These are phyloP conservation scores for Varecia variegata DNA, from an alignment of 2,797 vertebrate genomes.

Conservation along the genomic window DNA sequence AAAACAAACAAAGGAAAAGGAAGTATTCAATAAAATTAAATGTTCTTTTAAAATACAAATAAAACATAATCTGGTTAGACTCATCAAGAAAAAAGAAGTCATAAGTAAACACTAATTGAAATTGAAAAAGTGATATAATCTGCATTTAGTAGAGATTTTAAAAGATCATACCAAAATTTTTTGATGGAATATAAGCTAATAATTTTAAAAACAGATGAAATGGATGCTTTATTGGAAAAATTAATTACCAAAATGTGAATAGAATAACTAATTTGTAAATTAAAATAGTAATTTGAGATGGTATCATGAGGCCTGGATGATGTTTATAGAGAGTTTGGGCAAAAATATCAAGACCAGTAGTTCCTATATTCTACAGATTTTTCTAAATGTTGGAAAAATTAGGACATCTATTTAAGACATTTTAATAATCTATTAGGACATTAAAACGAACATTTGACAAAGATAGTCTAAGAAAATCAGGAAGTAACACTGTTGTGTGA, in stretches of 20 bases:
- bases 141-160: background rate
- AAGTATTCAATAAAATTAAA: background rate
- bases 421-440: background rate
- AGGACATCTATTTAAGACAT: background rate
- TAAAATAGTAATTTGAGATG: background rate
- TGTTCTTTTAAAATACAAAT: background rate
- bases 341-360: background rate
- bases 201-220: background rate
- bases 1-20: background rate
- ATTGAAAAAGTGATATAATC: background rate
- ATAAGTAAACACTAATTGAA: background rate
- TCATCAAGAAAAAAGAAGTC: background rate
- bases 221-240: background rate
- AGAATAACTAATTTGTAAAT: background rate
- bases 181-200: background rate
- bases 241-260: background rate
- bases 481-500: background rate
- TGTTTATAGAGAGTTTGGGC: background rate
- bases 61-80: background rate
- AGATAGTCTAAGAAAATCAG: background rate
- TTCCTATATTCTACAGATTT: background rate
- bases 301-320: background rate
- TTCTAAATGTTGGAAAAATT: background rate
- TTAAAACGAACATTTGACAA: background rate
- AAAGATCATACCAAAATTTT: background rate